Base-by-base conservation (phyloP, 2,113 vertebrate genomes). In the Hemibagrus wyckioides region DNA sequence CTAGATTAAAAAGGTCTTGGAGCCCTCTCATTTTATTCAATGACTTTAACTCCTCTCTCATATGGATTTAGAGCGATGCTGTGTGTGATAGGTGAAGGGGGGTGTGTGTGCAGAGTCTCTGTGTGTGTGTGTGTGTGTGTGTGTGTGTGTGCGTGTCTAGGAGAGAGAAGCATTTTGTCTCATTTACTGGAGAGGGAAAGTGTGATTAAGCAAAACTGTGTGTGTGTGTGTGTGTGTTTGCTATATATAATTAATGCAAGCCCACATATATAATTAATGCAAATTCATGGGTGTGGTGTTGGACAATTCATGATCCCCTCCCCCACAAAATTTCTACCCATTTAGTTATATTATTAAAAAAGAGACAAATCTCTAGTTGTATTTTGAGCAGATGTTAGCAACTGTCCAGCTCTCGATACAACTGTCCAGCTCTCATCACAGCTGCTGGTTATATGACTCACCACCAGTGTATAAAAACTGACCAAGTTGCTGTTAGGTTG, bases 1-100 rank as follows among this genome's bases (percentile, higher is more conserved):
- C 89, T 61, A 59, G 83, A 87, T 85, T 85, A 85, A 85, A 85
- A n/a, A n/a, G 48, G n/a, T 56, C 79, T 89, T 84, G 36, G 25
- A 57, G 76, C 41, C 21, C 82, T 79, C 82, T 52, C 87, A 84
- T 85, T 87, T 87, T 85, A 89, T 87, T 85, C 79, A 85, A 41
- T 82, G 79, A 23, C 39, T 87, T 83, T 80, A 88, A 73, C 73
- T 63, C 54, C 50, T 57, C 30, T 63, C 80, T 83, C 80, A 79
- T 88, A 84, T 86, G 80, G 73, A 80, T 83, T 83, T 86, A 80
- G 71, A 85, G 17, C 6, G 71, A 44, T 76, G 67, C 28, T 83
- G 85, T 86, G 59, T 48, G 54, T 75, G 80, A n/a, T n/a, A 71
- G 80, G 80, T 67, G 76, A 82, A 59, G 79, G 41, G 44, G 39